Conservation (phyloP, 1,140 invertebrate genomes). For the Homalodisca vitripennis region DNA sequence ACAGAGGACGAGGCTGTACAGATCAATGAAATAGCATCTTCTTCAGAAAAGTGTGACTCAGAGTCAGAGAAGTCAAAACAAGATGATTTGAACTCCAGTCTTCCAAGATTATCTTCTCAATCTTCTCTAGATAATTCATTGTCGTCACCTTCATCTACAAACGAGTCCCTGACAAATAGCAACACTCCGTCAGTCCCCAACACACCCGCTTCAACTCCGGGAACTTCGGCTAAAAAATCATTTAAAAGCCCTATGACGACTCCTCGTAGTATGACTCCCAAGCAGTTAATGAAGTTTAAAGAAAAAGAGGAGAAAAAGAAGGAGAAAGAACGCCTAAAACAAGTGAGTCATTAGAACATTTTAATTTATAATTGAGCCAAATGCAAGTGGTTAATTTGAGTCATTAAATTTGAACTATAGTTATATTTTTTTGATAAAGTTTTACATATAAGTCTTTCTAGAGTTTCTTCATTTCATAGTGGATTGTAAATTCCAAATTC, state of each 20-base stretch:
- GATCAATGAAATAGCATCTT: no score
- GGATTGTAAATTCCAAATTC: constrained; percentile 50
- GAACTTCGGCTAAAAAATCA: background rate
- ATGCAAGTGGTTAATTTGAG: background rate
- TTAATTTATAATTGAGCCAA: background rate
- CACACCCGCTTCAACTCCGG: background rate
- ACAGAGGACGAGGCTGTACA: no score
- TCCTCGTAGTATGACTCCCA: background rate
- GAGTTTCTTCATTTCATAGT: constrained; percentile 38
- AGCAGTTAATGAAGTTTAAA: constrained; percentile 10
- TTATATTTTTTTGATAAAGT: background rate
- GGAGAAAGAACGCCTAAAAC: constrained; percentile 52
- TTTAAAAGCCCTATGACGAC: no score
- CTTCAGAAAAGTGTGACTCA: no score
- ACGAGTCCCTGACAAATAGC: no score
- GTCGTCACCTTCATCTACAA: background rate
- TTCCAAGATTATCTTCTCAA: no score
- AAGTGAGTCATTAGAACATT: constrained; percentile 30
- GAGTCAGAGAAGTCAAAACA: no score
- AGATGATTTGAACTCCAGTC: no score
- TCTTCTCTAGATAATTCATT: background rate
- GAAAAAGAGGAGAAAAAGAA: constrained; percentile 50
- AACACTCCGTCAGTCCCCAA: background rate
- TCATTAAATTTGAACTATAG: background rate
- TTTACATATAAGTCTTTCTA: background rate